These are phyloP conservation scores for Styela clava DNA, from an alignment of 23 tunicate species.

Conservation along the genomic window DNA sequence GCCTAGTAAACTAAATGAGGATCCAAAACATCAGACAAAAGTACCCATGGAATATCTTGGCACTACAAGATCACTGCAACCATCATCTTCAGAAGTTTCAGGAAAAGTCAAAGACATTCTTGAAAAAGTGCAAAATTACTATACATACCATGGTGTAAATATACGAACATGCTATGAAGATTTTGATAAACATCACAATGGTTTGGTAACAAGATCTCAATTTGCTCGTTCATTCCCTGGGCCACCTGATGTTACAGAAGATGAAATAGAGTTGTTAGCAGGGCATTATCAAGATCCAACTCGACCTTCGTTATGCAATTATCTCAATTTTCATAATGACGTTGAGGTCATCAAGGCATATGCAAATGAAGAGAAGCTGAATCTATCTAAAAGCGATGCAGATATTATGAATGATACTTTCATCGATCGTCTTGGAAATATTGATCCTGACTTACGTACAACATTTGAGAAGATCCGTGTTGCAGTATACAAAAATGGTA, in stretches of 20 bases:
- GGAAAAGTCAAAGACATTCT: conserved; percentile 46
- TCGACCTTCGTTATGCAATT: conserved; percentile 66
- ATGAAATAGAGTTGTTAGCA: conserved; percentile 64
- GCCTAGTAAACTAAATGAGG: conserved; percentile 38
- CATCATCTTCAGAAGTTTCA: conserved; percentile 34
- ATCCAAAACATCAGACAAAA: conserved; percentile 53
- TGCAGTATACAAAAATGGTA: conserved; percentile 83
- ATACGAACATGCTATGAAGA: conserved; percentile 76
- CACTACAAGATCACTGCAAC: conserved; percentile 56
- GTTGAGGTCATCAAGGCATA: conserved; percentile 46
- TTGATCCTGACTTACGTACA: conserved; percentile 57
- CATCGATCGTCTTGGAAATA: conserved; percentile 19
- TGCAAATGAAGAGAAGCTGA: conserved; percentile 33
- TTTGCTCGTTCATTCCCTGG: conserved; percentile 86
- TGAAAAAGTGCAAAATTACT: conserved; percentile 60
- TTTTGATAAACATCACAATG: conserved; percentile 84
- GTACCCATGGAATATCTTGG: conserved; percentile 58
- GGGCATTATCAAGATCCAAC: conserved; percentile 75
- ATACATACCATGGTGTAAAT: conserved; percentile 76
- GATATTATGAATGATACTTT: neutral
- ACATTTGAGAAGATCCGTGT: conserved; percentile 75
- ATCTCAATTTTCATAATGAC: conserved; percentile 87
- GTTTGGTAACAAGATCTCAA: conserved; percentile 69
- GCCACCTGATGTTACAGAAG: conserved; percentile 64
- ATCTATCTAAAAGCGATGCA: conserved; percentile 7